Evolutionary conservation across 2,797 vertebrate genomes (phyloP), one percentile per base, ranked within the genome.

Genomic region (Pteronotus mesoamericanus): DNA sequence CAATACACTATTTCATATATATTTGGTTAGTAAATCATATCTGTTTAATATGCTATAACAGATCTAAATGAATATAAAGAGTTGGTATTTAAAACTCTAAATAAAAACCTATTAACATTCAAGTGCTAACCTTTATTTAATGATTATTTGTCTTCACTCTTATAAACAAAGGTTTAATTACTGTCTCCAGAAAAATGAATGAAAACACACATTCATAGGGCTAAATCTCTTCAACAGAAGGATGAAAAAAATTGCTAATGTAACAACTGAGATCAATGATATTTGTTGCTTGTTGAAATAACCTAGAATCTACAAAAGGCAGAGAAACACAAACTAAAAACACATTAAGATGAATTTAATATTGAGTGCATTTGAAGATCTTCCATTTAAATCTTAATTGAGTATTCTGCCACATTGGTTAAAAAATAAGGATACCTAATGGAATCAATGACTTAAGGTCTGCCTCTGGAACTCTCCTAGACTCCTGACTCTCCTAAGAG

Each of bases 321-420:
- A 90, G 21, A 82, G 34, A 77, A 90, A 87, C 16, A 77, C 34
- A 86, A 93, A 93, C 61, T 64, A 46, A 77, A 83, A 79, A 59
- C 39, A 82, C 34, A 87, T 68, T 89, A 55, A 15, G 34, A 61
- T 61, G 10, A 80, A 64, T 48, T 75, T 75, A 94, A 80, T 89
- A 89, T 69, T 37, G 6, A 89, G 80, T 89, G 24, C 18, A 89
- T 24, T 21, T 91, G 32, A 80, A 82, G 44, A 83, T 24, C 29
- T 89, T 64, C 9, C 24, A 89, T 64, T 80, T 85, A 96, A 94
- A 89, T 68, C 32, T 74, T 78, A 92, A 48, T 24, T 79, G 46
- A 37, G 26, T 34, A 88, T 88, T 91, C 19, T 59, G 55, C 39
- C 55, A 83, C 6, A 59, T 5, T 88, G 32, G 37, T 85, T 87